Evolutionary conservation across 2,888 invertebrate genomes (phyloP).

Genomic region (Aplocera efformata): DNA sequence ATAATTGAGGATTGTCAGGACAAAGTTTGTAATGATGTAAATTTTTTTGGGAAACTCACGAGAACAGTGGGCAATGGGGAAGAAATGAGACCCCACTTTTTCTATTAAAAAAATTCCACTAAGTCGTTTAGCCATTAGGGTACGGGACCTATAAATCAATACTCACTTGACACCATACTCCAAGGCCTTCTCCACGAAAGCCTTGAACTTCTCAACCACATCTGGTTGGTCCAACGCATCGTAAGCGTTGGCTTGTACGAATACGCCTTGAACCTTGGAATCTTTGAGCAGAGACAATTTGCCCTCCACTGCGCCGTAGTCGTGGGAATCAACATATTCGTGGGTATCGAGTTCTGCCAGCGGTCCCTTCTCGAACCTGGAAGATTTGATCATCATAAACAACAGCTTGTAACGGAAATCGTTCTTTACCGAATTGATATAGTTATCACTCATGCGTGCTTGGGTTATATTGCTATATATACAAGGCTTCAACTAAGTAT

Average conservation of each 20-base stretch:
- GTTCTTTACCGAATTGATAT: not conserved
- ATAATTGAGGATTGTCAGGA: too few relatives aligned
- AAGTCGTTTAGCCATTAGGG: too few relatives aligned
- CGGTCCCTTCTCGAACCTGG: constrained; percentile 88
- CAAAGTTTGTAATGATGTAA: too few relatives aligned
- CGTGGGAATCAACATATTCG: constrained; percentile 50
- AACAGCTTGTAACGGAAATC: not conserved
- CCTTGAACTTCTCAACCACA: constrained; percentile 47
- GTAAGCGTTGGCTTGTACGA: constrained; percentile 83
- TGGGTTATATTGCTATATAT: too few relatives aligned
- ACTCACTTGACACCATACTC: constrained; percentile 71
- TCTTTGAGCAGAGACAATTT: constrained; percentile 36
- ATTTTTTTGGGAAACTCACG: too few relatives aligned
- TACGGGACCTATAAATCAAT: too few relatives aligned
- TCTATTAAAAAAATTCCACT: too few relatives aligned
- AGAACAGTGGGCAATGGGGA: too few relatives aligned
- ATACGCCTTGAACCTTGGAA: constrained; percentile 78
- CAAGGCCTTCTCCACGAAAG: constrained; percentile 68
- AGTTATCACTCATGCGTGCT: too few relatives aligned
- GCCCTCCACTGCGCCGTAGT: constrained; percentile 29
- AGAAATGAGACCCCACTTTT: too few relatives aligned
- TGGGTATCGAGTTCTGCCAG: constrained; percentile 81
- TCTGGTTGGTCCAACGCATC: constrained; percentile 68
- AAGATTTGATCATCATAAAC: too few relatives aligned
- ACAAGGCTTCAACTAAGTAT: too few relatives aligned